Base-by-base conservation (phyloP, 1,140 invertebrate species). In the Drosophila serrata region DNA sequence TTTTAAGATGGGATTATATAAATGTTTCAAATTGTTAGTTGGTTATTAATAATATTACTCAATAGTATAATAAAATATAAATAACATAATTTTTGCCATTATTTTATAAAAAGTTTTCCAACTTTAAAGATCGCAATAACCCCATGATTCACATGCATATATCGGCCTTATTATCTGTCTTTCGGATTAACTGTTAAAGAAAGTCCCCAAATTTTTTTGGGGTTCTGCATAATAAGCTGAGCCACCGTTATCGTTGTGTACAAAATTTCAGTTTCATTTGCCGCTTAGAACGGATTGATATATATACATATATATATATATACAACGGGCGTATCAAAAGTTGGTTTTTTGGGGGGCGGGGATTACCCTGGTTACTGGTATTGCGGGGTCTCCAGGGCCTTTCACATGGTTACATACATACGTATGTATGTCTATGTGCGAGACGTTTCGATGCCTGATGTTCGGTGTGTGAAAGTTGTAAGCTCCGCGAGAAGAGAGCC, bases 401-500 rank as follows among this genome's bases (percentile, higher is more conserved):
- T 85, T 84, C 81, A 76, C 81, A 77, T 78, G 57, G n/a, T n/a
- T n/a, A n/a, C n/a, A n/a, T n/a, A n/a, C n/a, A n/a, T 45, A 73
- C 78, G 61, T 49, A 46, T 49, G 46, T 29, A 51, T 65, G 1
- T 19, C 11, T 43, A 22, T 59, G 57, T 68, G 61, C 60, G 63
- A 56, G 67, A 82, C 40, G 33, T 75, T 82, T 77, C 64, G 56
- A 75, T 64, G 60, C 69, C 78, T 57, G 49, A 15, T 24, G 51
- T n/a, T 55, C 51, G 51, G 51, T 55, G 85, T 75, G 84, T 90
- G 84, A 90, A 88, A 88, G 80, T 88, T 90, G 73, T 80, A 80
- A 87, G 63, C 75, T 59, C 53, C 56, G 58, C 17, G 64, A 63
- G 65, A 57, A 59, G 43, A 70, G 65, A 61, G 74, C 76, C 74